Evolutionary conservation across 2,888 invertebrate genomes (phyloP).

Genomic region (Acholoe squamosa): DNA sequence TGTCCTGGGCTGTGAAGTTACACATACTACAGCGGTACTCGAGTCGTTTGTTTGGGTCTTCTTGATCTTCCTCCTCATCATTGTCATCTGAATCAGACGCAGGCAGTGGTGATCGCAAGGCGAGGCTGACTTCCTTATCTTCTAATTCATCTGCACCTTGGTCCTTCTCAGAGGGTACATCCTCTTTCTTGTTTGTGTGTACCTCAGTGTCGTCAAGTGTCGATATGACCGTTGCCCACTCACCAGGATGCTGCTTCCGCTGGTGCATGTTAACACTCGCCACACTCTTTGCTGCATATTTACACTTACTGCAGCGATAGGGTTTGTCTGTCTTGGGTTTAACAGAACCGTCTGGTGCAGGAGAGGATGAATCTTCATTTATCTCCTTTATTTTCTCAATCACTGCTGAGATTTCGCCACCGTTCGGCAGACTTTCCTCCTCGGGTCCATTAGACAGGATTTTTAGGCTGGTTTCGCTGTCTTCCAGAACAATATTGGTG

Average conservation of each 20-base stretch:
- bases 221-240: constrained; percentile 40
- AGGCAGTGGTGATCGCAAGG: background rate
- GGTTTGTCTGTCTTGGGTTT: constrained; percentile 63
- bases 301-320: constrained; percentile 69
- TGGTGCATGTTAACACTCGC: constrained; percentile 70
- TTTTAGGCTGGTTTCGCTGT: no score
- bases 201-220: constrained; percentile 6
- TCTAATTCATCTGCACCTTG: background rate
- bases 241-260: constrained; percentile 68
- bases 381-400: background rate
- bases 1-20: constrained; percentile 68
- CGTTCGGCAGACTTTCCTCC: background rate
- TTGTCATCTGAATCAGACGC: background rate
- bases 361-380: background rate
- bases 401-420: background rate
- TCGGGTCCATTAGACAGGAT: no score
- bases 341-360: background rate
- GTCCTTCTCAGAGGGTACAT: background rate
- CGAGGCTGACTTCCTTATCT: constrained; percentile 32
- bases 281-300: constrained; percentile 68
- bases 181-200: background rate
- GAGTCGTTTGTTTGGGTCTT: constrained; percentile 57
- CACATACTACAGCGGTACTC: constrained; percentile 70
- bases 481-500: background rate
- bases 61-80: constrained; percentile 16